A percentile compares a stretch with the other conserved stretches of the same genome.
phyloP scores from a whole-genome alignment of 2,888 invertebrate species.

The Microchrysa polita region DNA sequence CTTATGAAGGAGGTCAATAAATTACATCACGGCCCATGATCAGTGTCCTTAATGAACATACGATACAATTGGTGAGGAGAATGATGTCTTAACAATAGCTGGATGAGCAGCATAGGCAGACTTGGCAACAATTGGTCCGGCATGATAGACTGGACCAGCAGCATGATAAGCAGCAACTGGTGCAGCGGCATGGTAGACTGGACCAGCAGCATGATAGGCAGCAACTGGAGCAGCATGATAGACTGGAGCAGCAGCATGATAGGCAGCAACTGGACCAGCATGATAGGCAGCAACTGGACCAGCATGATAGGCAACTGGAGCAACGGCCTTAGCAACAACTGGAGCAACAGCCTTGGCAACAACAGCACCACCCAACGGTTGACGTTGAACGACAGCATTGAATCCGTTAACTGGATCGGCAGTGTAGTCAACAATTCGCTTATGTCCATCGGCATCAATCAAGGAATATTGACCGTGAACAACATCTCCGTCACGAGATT shows the following conservation, averaged over 20 bases:
- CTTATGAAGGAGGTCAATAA: constrained; percentile 40
- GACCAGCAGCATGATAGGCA: constrained; percentile 49
- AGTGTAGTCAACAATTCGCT: constrained; percentile 68
- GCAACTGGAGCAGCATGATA: constrained; percentile 58
- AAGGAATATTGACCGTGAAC: constrained; percentile 66
- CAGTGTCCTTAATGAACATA: constrained; percentile 43
- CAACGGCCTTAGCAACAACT: constrained; percentile 24
- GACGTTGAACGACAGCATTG: constrained; percentile 52
- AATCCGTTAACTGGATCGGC: constrained; percentile 57
- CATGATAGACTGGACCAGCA: constrained; percentile 24
- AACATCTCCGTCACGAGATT: constrained; percentile 68
- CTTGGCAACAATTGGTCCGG: background rate
- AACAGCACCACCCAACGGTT: constrained; percentile 51
- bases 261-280: constrained; percentile 36
- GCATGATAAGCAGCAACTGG: background rate
- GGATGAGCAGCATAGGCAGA: background rate
- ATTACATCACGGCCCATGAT: constrained; percentile 10
- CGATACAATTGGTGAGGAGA: constrained; percentile 45
- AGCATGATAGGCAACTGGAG: constrained; percentile 46
- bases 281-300: constrained; percentile 53
- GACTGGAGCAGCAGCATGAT: constrained; percentile 57
- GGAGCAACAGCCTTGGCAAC: constrained; percentile 52
- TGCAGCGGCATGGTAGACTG: background rate
- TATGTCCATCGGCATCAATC: constrained; percentile 67
- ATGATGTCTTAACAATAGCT: constrained; percentile 48